Evolutionary conservation across 2,888 invertebrate species (phyloP), one percentile per base, ranked within the genome.

Genomic region (Salpingus planirostris): DNA sequence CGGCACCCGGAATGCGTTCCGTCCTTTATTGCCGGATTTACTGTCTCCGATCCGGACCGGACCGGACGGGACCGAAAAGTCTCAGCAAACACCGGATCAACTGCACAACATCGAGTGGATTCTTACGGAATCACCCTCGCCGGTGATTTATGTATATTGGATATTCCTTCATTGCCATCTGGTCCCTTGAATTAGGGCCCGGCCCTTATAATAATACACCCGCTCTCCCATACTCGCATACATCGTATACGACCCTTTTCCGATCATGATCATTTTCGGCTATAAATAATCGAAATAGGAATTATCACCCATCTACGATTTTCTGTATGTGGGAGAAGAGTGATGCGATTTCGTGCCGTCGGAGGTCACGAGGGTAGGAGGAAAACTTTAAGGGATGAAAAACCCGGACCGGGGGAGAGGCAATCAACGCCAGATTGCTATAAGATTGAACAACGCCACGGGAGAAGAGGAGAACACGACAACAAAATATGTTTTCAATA

Each of bases 401-500:
- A 33, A 29, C 27, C 15, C 21, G 29, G 21, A 29, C 29, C 38
- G 27, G 44, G 42, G 43, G 43, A 38, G 44, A 42, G 42, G 54
- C 54, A 56, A 57, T 57, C 57, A 57, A 51, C 50, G 51, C 46
- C 52, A 57, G 55, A 55, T 55, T 55, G 55, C 51, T 52, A 49
- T 54, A 53, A 54, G 53, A 55, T 55, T 54, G 53, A 53, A 54
- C 52, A 48, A 44, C 52, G 52, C 47, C 41, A 52, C 48, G 44
- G 46, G 47, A 47, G 52, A 52, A 50, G n/a, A n/a, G n/a, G n/a
- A n/a, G n/a, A 54, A 49, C 50, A 53, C 49, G 52, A 47, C 52
- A 52, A 47, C 54, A 50, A 57, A 56, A 56, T 54, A 56, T 55
- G 55, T 56, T 54, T 56, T 56, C 57, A 55, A 57, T 57, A 57